Conservation (phyloP, 2,797 vertebrate species). For the Sebastes oblongus region DNA sequence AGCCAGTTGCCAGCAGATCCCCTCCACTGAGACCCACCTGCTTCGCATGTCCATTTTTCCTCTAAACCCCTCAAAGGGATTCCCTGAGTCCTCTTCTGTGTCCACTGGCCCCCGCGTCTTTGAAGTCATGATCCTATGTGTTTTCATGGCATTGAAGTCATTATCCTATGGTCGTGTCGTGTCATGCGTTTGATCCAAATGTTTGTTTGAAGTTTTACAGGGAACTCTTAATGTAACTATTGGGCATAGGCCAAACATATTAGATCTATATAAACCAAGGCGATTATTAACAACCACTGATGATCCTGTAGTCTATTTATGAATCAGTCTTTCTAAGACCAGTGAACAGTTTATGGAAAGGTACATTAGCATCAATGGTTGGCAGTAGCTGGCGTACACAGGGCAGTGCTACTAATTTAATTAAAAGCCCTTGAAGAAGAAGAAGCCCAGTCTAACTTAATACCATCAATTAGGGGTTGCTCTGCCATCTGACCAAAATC, state of each 20-base stretch:
- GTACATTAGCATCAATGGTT: constrained; percentile 35
- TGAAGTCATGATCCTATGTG: constrained; percentile 71
- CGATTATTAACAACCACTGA: constrained; percentile 35
- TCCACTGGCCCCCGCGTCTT: constrained; percentile 55
- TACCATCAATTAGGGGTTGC: constrained; percentile 70
- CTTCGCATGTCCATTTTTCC: constrained; percentile 70
- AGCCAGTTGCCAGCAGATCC: constrained; percentile 70
- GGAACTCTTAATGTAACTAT: constrained; percentile 40
- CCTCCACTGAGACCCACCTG: constrained; percentile 68
- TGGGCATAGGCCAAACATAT: constrained; percentile 44
- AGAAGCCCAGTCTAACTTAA: constrained; percentile 64
- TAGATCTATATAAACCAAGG: constrained; percentile 21
- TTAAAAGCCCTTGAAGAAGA: constrained; percentile 70
- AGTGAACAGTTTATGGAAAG: constrained; percentile 27
- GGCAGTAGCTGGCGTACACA: constrained; percentile 39
- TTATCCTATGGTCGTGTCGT: constrained; percentile 62
- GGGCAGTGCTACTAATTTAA: constrained; percentile 66
- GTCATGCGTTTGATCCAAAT: constrained; percentile 65
- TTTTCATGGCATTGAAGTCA: constrained; percentile 68
- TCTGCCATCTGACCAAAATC: constrained; percentile 70
- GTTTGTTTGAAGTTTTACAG: constrained; percentile 70
- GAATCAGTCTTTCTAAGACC: constrained; percentile 19
- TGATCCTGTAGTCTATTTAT: constrained; percentile 30
- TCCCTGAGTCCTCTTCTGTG: constrained; percentile 70
- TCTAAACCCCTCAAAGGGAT: constrained; percentile 80